Evolutionary conservation across 2,797 vertebrate species (phyloP), one percentile per base, ranked within the genome.

Genomic region (Basileuterus tristriatus): DNA sequence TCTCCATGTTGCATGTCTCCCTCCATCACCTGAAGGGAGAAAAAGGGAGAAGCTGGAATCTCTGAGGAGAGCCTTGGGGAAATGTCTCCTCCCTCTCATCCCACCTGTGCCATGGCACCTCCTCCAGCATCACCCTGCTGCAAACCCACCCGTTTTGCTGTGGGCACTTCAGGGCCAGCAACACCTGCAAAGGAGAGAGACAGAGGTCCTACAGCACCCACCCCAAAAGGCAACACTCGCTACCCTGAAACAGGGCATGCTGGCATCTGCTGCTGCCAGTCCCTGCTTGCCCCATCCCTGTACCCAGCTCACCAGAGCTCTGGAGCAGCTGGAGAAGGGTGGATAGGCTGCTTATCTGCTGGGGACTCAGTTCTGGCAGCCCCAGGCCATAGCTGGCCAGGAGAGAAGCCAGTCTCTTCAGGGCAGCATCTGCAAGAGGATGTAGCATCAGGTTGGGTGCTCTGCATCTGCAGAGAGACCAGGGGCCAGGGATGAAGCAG

Each of bases 311-410:
- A 99, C 98, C 98, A 85, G 97, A 94, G 87, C 97, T 98, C 65
- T 98, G 98, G 77, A 98, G 96, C 81, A 99, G 96, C 95, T 98
- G 98, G 69, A 99, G 97, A 32, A 98, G 97, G 37, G 98, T 90
- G 2, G 98, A 98, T 13, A 99, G 97, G 71, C 97, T 98, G 93
- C 98, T 98, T 55, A 99, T 98, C 96, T 99, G 98, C 90, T 99
- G 98, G 9, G 98, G 98, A 77, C 97, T 99, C 95, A 99, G 97
- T 67, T 99, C 98, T 12, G 97, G 98, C 71, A 99, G 98, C 62
- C 98, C 98, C 39, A 99, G 89, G 19, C 98, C 97, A 0, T 98
- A 98, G 96, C 96, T 98, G 30, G 98, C 98, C 95, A 99, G 91
- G 53, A 98, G 96, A 22, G 96, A 97, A 2, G 98, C 98, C 89